phyloP scores from a whole-genome alignment of 2,113 vertebrate genomes.

The Brachypteracias leptosomus region DNA sequence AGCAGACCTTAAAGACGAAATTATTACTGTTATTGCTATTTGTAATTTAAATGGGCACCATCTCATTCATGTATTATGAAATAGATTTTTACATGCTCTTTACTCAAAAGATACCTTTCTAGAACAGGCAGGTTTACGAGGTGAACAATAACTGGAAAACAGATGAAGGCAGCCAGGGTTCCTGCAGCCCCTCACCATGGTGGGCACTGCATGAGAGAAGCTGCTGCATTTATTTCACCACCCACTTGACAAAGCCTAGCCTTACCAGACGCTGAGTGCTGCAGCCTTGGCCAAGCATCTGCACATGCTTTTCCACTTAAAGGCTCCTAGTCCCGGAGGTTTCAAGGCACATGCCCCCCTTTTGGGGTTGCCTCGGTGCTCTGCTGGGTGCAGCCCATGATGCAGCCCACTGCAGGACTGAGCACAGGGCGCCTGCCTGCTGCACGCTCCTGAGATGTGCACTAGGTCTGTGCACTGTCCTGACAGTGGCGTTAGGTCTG shows the following conservation, averaged over 20 bases:
- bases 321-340: fast-evolving
- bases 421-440: background rate
- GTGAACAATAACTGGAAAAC: background rate
- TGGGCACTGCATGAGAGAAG: background rate
- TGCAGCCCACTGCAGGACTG: fast-evolving
- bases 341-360: fast-evolving
- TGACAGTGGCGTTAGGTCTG: background rate
- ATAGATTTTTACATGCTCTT: background rate
- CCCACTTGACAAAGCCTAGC: background rate
- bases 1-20: background rate
- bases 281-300: background rate
- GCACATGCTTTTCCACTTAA: fast-evolving
- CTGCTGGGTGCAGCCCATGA: fast-evolving
- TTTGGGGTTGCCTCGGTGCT: fast-evolving
- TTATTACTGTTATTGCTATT: background rate
- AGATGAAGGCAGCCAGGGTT: background rate
- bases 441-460: background rate
- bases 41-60: background rate
- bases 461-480: too few species aligned
- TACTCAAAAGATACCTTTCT: background rate
- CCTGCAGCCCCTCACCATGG: background rate
- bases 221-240: background rate
- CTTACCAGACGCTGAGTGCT: too few species aligned
- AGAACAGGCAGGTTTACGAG: background rate
- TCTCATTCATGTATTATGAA: background rate